Base-by-base conservation (phyloP, 1,140 invertebrate species). In the Papilio machaon region DNA sequence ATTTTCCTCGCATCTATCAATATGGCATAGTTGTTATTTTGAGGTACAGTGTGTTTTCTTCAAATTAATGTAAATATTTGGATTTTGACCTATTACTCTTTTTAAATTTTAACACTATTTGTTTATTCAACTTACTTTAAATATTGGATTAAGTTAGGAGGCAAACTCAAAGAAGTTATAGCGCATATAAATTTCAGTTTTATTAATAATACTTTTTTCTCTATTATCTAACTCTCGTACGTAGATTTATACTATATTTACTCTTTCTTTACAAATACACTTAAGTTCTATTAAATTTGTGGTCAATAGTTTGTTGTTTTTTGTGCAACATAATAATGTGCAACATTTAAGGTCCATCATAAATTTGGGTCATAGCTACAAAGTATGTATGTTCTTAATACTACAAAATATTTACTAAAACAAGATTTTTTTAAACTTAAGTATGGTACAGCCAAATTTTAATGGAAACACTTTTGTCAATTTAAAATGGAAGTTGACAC, bases 401-500 rank as follows among this genome's bases (percentile, higher is more conserved):
- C 49, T 11, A 49, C 13, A 49, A 49, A 11, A 49, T 49, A 49
- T 1, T 43, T 43, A 43, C 38, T 43, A 43, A 13, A 54, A 54
- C 17, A 54, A 54, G 13, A 54, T 17, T 17, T 54, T 54, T 30
- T 30, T 54, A n/a, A 54, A 6, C 17, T 54, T 54, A 54, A 17
- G 15, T 15, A 17, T 54, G 5, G 58, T 19, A 13, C 30, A 73
- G 60, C 10, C 60, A 73, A 17, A 19, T 30, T 54, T 30, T n/a
- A 30, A 30, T n/a, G 11, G 23, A 76, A 76, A 76, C 49, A 15
- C 15, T 52, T 30, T 52, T 76, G 13, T 52, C n/a, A 52, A 30
- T 76, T 46, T 19, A 19, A 74, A 76, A 76, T 76, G 17, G 23
- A 76, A 52, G 74, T 52, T 19, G 74, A 49, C 74, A 52, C 15